A percentile compares a stretch with the other conserved stretches of the same genome.
These are phyloP conservation scores for Ifrita kowaldi DNA, from an alignment of 2,113 vertebrate genomes.

Conservation along the genomic window DNA sequence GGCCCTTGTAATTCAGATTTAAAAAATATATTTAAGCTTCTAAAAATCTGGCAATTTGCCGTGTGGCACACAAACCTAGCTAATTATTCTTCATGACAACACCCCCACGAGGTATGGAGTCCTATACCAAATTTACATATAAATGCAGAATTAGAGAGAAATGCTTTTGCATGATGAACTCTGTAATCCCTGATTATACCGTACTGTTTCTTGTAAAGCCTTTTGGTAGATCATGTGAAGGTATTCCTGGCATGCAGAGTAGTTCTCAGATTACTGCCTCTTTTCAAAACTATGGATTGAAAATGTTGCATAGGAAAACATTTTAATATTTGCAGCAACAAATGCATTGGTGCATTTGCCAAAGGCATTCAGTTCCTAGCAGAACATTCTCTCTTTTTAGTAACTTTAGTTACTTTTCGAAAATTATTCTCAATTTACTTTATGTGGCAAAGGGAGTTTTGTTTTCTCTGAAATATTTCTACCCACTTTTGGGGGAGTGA, in stretches of 20 bases:
- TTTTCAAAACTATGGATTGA: neutral
- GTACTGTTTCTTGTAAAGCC: neutral
- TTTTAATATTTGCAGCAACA: neutral
- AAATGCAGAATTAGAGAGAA: constrained; percentile 5
- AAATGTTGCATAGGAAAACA: neutral
- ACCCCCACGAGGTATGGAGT: neutral
- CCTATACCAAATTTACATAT: neutral
- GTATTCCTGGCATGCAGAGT: neutral
- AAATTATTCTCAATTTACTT: neutral
- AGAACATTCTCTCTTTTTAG: neutral
- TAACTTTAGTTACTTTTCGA: neutral
- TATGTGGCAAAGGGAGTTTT: neutral
- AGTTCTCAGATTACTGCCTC: neutral
- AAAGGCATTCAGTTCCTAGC: neutral
- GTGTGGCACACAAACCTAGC: neutral
- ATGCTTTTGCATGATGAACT: neutral
- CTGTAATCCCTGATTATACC: neutral
- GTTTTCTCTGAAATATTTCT: neutral
- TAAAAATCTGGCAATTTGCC: neutral
- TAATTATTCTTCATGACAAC: constrained; percentile 21
- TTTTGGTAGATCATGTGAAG: neutral
- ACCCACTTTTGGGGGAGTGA: neutral
- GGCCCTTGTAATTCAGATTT: neutral
- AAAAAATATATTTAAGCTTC: neutral
- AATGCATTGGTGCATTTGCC: neutral